Conservation (phyloP, 1,140 invertebrate species). For the Saccostrea glomerata region DNA sequence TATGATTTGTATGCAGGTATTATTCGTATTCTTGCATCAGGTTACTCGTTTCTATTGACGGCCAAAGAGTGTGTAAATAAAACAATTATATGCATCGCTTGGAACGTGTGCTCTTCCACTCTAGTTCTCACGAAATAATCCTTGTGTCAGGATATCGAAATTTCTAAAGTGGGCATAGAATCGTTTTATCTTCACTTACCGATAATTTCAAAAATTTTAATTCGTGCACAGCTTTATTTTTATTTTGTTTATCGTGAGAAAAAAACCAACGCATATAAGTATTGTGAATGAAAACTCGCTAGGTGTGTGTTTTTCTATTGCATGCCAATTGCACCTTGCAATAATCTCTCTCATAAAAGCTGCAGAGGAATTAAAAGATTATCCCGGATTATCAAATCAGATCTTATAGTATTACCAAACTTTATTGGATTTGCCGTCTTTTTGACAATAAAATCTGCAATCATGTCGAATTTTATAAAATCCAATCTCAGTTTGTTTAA, state of each 20-base stretch:
- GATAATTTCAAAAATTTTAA: not conserved
- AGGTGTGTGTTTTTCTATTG: not conserved
- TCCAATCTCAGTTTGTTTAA: constrained; percentile 32
- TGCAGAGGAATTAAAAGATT: constrained; percentile 24
- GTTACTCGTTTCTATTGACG: constrained; percentile 24
- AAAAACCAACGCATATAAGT: not conserved
- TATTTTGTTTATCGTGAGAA: not conserved
- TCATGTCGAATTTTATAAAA: not conserved
- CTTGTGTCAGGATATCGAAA: not conserved
- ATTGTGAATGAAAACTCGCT: not conserved
- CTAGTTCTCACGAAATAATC: not conserved
- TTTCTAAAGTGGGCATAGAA: not conserved
- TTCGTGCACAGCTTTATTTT: not conserved
- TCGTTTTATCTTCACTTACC: not conserved
- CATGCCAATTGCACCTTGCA: not conserved
- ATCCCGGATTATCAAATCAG: constrained; percentile 2
- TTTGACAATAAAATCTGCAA: constrained; percentile 22
- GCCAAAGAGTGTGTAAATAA: constrained; percentile 13
- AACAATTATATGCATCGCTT: constrained; percentile 36
- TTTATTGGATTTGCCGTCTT: constrained; percentile 31
- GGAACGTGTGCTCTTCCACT: constrained; percentile 7
- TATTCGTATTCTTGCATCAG: constrained; percentile 11
- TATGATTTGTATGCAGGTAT: constrained; percentile 4
- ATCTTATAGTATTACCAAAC: not conserved
- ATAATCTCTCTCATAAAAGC: not conserved